phyloP scores from a whole-genome alignment of 2,797 vertebrate species.

The Rallus crepitans region DNA sequence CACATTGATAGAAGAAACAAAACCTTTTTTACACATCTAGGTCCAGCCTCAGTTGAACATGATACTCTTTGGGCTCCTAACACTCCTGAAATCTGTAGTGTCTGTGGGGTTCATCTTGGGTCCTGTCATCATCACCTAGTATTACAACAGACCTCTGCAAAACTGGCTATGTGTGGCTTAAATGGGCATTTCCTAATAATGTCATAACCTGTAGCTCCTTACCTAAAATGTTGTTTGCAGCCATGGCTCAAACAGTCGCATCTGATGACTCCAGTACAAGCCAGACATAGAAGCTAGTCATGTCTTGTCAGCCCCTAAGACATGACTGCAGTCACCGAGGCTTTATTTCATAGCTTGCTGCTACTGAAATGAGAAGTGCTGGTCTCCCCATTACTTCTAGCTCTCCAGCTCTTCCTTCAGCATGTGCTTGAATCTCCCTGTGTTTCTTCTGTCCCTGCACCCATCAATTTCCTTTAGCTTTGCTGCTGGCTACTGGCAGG shows the following conservation, averaged over 20 bases:
- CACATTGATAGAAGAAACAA: not conserved
- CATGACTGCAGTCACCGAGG: not conserved
- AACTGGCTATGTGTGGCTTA: not conserved
- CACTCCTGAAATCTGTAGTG: fast-evolving
- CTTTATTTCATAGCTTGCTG: not conserved
- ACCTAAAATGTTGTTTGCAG: not conserved
- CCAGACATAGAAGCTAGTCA: not conserved
- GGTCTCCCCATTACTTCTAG: not conserved
- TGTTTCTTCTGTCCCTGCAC: not conserved
- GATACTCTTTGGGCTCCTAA: not conserved
- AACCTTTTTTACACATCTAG: not conserved
- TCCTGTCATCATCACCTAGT: not conserved
- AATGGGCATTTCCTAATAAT: not conserved
- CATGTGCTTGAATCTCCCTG: not conserved
- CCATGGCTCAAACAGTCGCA: not conserved
- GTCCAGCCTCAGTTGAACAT: not conserved
- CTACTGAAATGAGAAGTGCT: not conserved
- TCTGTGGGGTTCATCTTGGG: not conserved
- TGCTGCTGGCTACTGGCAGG: not conserved
- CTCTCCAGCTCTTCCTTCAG: not conserved
- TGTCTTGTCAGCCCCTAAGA: not conserved
- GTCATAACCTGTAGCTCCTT: not conserved
- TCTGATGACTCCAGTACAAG: not conserved
- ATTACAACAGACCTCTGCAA: not conserved
- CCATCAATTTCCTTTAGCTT: not conserved